phyloP scores from a whole-genome alignment of 2,113 vertebrate species.

The Phrynocephalus versicolor region DNA sequence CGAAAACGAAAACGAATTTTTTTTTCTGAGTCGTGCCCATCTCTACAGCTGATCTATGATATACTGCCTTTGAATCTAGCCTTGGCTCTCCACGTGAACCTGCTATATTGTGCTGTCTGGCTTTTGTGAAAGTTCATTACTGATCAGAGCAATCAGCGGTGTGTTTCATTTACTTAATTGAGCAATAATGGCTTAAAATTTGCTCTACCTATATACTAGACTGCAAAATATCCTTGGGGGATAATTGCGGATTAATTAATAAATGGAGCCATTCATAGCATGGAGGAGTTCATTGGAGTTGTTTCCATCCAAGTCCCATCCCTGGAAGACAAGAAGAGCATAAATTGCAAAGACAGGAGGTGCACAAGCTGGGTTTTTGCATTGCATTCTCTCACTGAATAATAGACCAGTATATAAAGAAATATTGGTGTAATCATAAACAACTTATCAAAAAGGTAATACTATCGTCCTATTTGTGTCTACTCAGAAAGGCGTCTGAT shows the following conservation, averaged over 20 bases:
- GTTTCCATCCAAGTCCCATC: constrained; percentile 5
- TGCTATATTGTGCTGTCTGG: constrained; percentile 2
- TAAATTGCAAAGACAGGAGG: background rate
- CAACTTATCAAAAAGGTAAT: background rate
- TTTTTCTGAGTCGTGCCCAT: too few species aligned
- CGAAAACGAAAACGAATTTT: too few species aligned
- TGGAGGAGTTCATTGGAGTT: constrained; percentile 11
- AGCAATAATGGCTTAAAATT: constrained; percentile 37
- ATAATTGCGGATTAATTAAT: constrained; percentile 41
- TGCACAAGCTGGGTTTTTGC: background rate
- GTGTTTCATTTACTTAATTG: constrained; percentile 40
- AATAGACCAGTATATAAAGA: background rate
- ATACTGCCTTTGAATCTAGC: background rate
- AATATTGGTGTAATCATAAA: background rate
- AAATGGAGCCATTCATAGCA: constrained; percentile 25
- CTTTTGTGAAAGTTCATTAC: constrained; percentile 37
- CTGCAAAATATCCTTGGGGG: constrained; percentile 23
- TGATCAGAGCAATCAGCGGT: constrained; percentile 35
- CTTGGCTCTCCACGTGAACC: constrained; percentile 6
- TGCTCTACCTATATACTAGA: constrained; percentile 29
- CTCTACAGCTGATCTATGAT: background rate
- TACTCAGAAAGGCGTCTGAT: background rate
- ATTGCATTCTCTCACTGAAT: background rate
- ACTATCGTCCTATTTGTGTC: background rate
- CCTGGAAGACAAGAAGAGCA: background rate